Evolutionary conservation across 2,113 vertebrate species (phyloP), one percentile per base, ranked within the genome.

Genomic region (Jaculus jaculus): DNA sequence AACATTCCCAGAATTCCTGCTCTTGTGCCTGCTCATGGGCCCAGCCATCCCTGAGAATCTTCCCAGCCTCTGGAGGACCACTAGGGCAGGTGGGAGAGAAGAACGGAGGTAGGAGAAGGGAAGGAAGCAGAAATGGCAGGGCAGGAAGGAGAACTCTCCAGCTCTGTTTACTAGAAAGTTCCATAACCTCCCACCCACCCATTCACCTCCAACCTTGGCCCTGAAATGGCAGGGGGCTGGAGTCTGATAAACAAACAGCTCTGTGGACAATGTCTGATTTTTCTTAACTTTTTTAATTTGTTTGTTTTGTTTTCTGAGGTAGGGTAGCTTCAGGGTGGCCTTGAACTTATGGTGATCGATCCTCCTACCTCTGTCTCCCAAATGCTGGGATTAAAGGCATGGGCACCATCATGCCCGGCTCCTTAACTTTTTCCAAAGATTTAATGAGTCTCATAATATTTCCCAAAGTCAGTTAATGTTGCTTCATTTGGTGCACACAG

Each of bases 401-500:
- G n/a, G n/a, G 42, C 42, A 47, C 42, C 42, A 47, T 8, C 42
- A 47, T 8, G 42, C 42, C 42, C 42, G 8, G 42, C 42, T 47
- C 42, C 42, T 47, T 47, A 47, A 47, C 42, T 47, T 74, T 37
- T 91, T 81, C 71, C 63, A 84, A 89, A 84, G 89, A 87, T 90
- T 89, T 91, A 90, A 72, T 91, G 93, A 60, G 58, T 80, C 80
- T 86, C 15, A 1, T 18, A 72, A 37, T 51, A 86, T 3, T 75
- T 68, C 30, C 69, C 72, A n/a, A 71, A 90, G 32, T 84, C 60
- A 68, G 39, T 51, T 84, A 61, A 78, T 37, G 20, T 66, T 75
- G 63, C 78, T 88, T 93, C 60, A 73, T 78, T 92, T 95, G 89
- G 15, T 34, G 75, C 84, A 69, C 81, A 84, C 26, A 84, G 37